phyloP scores from a whole-genome alignment of 2,797 vertebrate genomes.

The Gymnodraco acuticeps region DNA sequence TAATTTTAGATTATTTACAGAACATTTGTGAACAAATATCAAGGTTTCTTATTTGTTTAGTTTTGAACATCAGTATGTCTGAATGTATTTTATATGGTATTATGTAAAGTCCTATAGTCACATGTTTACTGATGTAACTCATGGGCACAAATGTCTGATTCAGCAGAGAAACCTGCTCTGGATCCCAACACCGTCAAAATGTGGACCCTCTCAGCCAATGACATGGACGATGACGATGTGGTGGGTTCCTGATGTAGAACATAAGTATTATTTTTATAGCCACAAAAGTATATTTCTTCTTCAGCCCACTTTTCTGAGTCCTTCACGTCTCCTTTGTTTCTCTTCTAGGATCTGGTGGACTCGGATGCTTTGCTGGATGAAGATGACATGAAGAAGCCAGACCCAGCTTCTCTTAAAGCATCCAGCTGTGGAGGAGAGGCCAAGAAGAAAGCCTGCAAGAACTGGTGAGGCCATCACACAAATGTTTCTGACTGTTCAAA shows the following conservation, averaged over 20 bases:
- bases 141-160: slow-evolving; percentile 5
- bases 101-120: background rate
- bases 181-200: slow-evolving; percentile 89
- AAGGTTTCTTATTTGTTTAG: no score
- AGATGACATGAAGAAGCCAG: slow-evolving; percentile 94
- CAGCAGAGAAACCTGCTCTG: slow-evolving; percentile 88
- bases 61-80: background rate
- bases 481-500: background rate
- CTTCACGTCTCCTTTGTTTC: background rate
- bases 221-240: slow-evolving; percentile 91
- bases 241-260: slow-evolving; percentile 47
- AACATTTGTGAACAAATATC: no score
- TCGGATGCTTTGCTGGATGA: slow-evolving; percentile 93
- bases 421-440: slow-evolving; percentile 85
- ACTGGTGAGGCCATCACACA: slow-evolving; percentile 88
- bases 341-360: slow-evolving; percentile 92
- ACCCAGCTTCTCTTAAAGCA: slow-evolving; percentile 88
- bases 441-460: slow-evolving; percentile 94
- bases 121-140: background rate
- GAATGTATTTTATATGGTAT: background rate
- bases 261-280: no score
- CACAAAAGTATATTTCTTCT: no score
- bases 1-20: no score
- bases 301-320: background rate
- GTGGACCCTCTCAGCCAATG: slow-evolving; percentile 93